phyloP scores from a whole-genome alignment of 2,888 invertebrate species.

The Saturnia japonica region DNA sequence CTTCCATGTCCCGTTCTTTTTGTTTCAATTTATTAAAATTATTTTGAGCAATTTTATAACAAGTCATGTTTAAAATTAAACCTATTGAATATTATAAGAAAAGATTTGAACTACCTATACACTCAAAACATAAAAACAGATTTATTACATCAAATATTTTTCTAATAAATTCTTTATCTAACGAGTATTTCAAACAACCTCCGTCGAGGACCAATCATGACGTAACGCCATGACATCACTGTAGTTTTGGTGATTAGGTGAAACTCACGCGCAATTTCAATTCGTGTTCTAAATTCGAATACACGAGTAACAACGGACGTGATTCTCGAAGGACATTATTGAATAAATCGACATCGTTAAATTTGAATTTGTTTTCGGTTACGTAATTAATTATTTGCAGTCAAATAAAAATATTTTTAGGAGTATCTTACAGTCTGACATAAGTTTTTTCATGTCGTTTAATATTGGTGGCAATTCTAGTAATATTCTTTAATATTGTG shows the following conservation, averaged over 20 bases:
- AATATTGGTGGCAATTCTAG: too few species aligned
- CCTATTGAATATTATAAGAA: background rate
- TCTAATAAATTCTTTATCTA: slow-evolving; percentile 5
- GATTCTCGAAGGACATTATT: background rate
- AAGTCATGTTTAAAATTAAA: slow-evolving; percentile 5
- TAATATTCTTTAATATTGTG: too few species aligned
- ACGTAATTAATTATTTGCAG: background rate
- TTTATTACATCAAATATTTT: slow-evolving; percentile 13
- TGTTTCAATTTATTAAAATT: background rate
- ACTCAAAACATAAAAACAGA: background rate
- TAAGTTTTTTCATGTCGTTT: too few species aligned
- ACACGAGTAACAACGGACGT: slow-evolving; percentile 16
- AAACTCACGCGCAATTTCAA: slow-evolving; percentile 15
- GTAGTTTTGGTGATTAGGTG: slow-evolving; percentile 14
- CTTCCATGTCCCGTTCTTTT: background rate
- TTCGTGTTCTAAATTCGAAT: slow-evolving; percentile 14
- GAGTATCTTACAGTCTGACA: too few species aligned
- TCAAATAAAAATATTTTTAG: too few species aligned
- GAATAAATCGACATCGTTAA: background rate
- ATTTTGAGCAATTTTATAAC: background rate
- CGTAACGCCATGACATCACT: slow-evolving; percentile 20
- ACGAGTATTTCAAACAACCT: background rate
- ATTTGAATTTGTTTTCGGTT: slow-evolving; percentile 1
- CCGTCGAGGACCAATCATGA: slow-evolving; percentile 5
- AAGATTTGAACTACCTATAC: background rate